These are phyloP conservation scores for Peromyscus leucopus DNA, from an alignment of 2,113 vertebrate species.

Conservation along the genomic window DNA sequence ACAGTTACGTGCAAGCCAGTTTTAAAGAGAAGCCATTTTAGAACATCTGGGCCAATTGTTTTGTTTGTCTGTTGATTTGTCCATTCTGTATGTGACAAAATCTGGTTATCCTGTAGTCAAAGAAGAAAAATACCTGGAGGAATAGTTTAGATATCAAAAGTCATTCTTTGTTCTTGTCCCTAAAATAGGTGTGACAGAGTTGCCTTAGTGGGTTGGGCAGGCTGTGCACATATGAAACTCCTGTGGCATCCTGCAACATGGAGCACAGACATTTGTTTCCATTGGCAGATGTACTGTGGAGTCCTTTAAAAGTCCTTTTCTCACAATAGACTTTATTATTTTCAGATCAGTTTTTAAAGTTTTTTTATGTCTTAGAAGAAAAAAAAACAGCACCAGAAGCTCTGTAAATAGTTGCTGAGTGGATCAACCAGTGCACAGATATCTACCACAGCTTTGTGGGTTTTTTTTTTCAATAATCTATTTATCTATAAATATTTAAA, in stretches of 20 bases:
- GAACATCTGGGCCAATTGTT: neutral
- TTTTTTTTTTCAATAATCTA: neutral
- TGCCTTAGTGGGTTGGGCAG: neutral
- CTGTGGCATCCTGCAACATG: fast-evolving
- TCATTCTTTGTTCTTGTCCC: neutral
- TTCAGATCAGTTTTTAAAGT: constrained; percentile 7
- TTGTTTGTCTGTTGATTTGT: neutral
- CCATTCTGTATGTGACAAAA: neutral
- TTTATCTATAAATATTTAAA: neutral
- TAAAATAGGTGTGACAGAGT: neutral
- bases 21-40: constrained; percentile 43
- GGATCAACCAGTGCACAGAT: neutral
- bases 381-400: neutral
- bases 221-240: fast-evolving
- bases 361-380: neutral
- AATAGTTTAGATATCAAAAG: neutral
- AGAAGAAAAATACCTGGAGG: neutral
- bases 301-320: neutral
- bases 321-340: constrained; percentile 15
- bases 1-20: neutral
- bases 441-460: neutral
- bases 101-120: constrained; percentile 10
- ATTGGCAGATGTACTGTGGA: neutral
- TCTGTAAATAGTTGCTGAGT: constrained; percentile 40
- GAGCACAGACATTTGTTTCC: neutral